Base-by-base conservation (phyloP, 2,113 vertebrate species). In the Lepisosteus oculatus region DNA sequence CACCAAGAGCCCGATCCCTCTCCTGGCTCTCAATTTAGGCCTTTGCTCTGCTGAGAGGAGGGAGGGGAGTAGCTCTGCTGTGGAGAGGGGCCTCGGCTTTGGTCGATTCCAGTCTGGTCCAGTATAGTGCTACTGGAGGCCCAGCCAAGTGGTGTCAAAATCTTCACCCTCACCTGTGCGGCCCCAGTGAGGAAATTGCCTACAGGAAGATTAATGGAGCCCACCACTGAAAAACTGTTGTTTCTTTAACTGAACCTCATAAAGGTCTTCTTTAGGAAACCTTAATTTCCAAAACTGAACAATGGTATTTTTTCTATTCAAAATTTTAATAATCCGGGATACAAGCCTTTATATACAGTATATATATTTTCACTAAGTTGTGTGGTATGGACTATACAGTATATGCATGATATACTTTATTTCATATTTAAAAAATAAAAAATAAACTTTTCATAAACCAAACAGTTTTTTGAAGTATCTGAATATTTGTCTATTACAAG, bases 21-120 rank as follows among this genome's bases (percentile, higher is more conserved):
- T 81, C 80, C 81, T 83, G 82, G 84, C 77, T 88, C 88, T 84
- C 90, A 84, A 85, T 90, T 87, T 87, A 78, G 83, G 84, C 81
- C 66, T 72, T 75, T 81, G 74, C 71, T 77, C 43, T 64, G 47
- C 80, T 79, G 78, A 70, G 77, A 14, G n/a, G 14, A 14, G 12
- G 12, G 12, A 59, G 57, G 2, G n/a, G 9, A 69, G n/a, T 61
- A 8, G 66, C 65, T 54, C 62, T 56, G 4, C 68, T 55, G 11
- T 55, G 66, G 64, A 6, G 65, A 47, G 54, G 55, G 59, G 68
- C 55, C 43, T 45, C 44, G 47, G 61, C 66, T 42, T 45, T 17
- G 54, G 67, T 65, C 71, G 71, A 73, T 74, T 63, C 61, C 59
- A 54, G 51, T 42, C 61, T 61, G 65, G 73, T 65, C 78, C 65